Base-by-base conservation (phyloP, 2,113 vertebrate genomes). In the Henicopernis longicauda region DNA sequence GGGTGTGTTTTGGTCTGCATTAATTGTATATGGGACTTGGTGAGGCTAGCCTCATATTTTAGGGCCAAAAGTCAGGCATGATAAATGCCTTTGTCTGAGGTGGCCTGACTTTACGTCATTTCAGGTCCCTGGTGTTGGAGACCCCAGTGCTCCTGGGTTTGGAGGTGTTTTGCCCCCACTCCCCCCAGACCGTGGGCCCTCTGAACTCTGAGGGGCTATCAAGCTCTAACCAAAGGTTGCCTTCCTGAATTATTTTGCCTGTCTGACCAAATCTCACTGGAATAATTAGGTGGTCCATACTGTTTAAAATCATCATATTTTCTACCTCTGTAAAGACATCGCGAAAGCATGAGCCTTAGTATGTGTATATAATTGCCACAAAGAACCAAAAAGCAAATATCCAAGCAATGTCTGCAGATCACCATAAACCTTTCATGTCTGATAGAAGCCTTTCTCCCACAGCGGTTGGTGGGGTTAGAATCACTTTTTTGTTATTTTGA, bases 401-500 rank as follows among this genome's bases (percentile, higher is more conserved):
- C 16, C 20, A 36, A 93, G 27, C 32, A 57, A 82, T 4, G 27
- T 69, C 34, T 65, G 29, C 21, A 76, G 66, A 52, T n/a, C 58
- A n/a, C 20, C 65, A 20, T 23, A 62, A 82, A 44, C 6, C 15
- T 52, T 74, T 74, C 84, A 40, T 27, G 36, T 83, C 49, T n/a
- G 34, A 44, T 1, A 77, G 26, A 7, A 85, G 13, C 34, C 40
- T 57, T 82, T 55, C 10, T 76, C 18, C 32, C 23, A 7, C 1
- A 0, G 2, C 1, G 0, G 4, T 10, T 55, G 66, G 15, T 45
- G 42, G 18, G 6, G 6, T 15, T 72, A 25, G 34, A 82, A n/a
- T 83, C 11, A 27, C 3, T n/a, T 88, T 76, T 90, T 78, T 42
- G 29, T 71, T 78, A 11, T 54, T 82, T 90, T 76, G 57, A 69